Evolutionary conservation across 2,888 invertebrate species (phyloP).

Genomic region (Cheilosia soror): DNA sequence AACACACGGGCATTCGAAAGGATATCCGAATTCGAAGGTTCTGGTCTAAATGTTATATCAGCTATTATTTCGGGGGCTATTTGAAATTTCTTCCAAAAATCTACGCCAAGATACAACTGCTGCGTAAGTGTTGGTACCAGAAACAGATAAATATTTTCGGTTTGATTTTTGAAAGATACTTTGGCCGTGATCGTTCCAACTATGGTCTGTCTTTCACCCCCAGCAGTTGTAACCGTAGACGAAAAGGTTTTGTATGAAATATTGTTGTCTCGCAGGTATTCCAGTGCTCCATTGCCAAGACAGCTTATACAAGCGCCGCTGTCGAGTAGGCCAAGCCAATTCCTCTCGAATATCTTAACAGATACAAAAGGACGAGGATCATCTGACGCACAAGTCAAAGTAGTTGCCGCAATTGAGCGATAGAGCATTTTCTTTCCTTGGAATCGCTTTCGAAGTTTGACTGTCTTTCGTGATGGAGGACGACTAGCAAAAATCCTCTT

Average conservation of each 20-base stretch:
- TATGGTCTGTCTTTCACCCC: slow-evolving; percentile 48
- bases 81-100: slow-evolving; percentile 45
- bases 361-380: slow-evolving; percentile 49
- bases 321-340: slow-evolving; percentile 28
- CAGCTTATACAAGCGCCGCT: slow-evolving; percentile 60
- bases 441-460: background rate
- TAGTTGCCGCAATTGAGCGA: background rate
- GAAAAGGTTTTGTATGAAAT: slow-evolving; percentile 4
- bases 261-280: slow-evolving; percentile 19
- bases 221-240: slow-evolving; percentile 39
- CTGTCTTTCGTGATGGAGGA: background rate
- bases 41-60: background rate
- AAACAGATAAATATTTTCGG: background rate
- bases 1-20: slow-evolving; percentile 18
- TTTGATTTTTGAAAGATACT: background rate
- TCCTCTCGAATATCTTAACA: slow-evolving; percentile 2
- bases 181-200: slow-evolving; percentile 18
- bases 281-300: slow-evolving; percentile 18
- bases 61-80: slow-evolving; percentile 17
- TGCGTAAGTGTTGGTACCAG: slow-evolving; percentile 53
- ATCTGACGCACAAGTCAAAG: background rate
- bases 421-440: background rate
- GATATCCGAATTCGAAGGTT: no score
- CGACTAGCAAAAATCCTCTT: background rate
- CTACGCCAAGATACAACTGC: slow-evolving; percentile 51